Base-by-base conservation (phyloP, 2,113 vertebrate species). In the Hystrix cristata region DNA sequence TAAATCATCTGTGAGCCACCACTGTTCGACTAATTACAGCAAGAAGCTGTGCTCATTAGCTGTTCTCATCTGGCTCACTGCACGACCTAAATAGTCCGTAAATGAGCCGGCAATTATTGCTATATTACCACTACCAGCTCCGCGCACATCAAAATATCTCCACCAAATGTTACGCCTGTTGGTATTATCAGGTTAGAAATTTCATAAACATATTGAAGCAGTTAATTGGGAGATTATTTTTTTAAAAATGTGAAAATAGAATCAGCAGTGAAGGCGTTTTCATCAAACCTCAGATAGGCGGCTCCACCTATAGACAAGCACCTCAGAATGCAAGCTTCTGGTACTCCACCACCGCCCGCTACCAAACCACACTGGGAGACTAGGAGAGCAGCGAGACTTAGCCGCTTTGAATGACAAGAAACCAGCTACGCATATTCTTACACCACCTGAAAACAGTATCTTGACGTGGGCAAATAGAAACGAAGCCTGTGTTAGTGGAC, bases 1-100 rank as follows among this genome's bases (percentile, higher is more conserved):
- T 99, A 99, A 99, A 99, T 99, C 99, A 98, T 99, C 98, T 99
- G 99, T 98, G 98, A 99, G 98, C 98, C 98, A 99, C 99, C 99
- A 99, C 99, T 99, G 99, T 99, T 99, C 98, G 95, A 98, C 99
- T 99, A 99, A 99, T 99, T 99, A 99, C 99, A 98, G 98, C 98
- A 99, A 99, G 99, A 99, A 99, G 99, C 99, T 99, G 99, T 99
- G 99, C 99, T 99, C 99, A 99, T 99, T 99, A 99, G 98, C 98
- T 99, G 98, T 99, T 99, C 99, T 99, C 99, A 99, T 99, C 99
- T 99, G 99, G 99, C 99, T 99, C 98, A 99, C 99, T 99, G 99
- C 99, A 99, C 98, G 99, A 99, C 99, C 99, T 99, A 99, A 99
- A 99, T 99, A 99, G 99, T 99, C 99, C 98, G 98, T 99, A 99